Evolutionary conservation across 1,140 invertebrate genomes (phyloP).

Genomic region (Rhagoletis zephyria): DNA sequence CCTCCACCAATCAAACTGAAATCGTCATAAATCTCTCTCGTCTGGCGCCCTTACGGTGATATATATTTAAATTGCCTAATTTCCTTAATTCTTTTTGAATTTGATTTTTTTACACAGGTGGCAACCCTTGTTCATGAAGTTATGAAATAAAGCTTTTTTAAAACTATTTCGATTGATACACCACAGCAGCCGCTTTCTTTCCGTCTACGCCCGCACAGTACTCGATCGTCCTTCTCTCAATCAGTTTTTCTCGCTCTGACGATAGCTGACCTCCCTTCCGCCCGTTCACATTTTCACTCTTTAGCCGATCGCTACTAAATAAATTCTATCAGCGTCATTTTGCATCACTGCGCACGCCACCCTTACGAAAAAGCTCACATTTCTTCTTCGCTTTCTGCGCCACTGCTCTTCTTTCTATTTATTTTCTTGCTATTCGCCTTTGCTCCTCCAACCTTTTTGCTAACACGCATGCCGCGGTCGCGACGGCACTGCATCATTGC

Average conservation of each 20-base stretch:
- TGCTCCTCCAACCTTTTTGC: not conserved
- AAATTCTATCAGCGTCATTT: not conserved
- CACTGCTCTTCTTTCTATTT: not conserved
- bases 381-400: not conserved
- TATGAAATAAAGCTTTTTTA: too few relatives aligned
- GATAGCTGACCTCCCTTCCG: not conserved
- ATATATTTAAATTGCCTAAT: too few relatives aligned
- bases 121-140: too few relatives aligned
- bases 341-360: not conserved
- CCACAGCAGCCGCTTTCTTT: not conserved
- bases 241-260: too few relatives aligned
- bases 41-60: too few relatives aligned
- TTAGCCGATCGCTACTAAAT: not conserved
- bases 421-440: not conserved
- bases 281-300: not conserved
- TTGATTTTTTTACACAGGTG: too few relatives aligned
- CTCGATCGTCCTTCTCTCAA: too few relatives aligned
- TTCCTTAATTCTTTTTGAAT: too few relatives aligned
- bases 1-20: too few relatives aligned
- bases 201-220: not conserved
- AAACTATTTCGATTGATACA: too few relatives aligned
- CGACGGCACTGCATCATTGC: conserved; percentile 32
- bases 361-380: not conserved
- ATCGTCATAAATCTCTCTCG: too few relatives aligned
- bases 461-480: conserved; percentile 17